Base-by-base conservation (phyloP, 2,113 vertebrate genomes). In the Chaetodon trifascialis region DNA sequence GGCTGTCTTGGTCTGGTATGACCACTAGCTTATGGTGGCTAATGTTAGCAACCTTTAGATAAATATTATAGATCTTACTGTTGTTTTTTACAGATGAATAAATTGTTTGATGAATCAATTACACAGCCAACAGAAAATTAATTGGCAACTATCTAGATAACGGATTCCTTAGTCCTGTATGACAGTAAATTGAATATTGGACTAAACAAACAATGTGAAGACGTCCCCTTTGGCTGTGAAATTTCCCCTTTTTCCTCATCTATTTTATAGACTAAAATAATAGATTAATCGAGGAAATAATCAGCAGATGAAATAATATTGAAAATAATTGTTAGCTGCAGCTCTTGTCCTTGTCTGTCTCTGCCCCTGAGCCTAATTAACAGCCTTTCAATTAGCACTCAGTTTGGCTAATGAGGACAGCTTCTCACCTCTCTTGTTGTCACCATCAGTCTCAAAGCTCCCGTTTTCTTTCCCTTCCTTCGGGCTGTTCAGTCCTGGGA, bases 401-500 rank as follows among this genome's bases (percentile, higher is more conserved):
- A 44, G 54, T 23, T 40, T 30, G 66, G 47, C 49, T 17, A 44
- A 40, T 59, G 19, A 56, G 1, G 14, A 69, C 25, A 2, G 0
- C 42, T 5, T 67, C 89, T 92, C 73, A 94, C 95, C 93, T 94
- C 82, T 91, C 30, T 75, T 73, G 30, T 72, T 85, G 1, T 88
- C 91, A 0, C 38, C 17, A 0, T 95, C 94, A 0, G n/a, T 90
- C 88, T 94, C 93, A 51, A 88, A 95, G 88, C 93, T 94, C 3
- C 87, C 80, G 7, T 95, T 95, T 23, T 95, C 94, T 7, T 25
- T 73, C 3, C 95, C 94, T 9, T 84, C 85, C 73, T 90, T 94
- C 1, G 21, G 87, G 59, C 85, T 89, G 21, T 17, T 76, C 62
- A 91, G 76, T 25, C 73, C 89, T 0, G 88, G 76, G 5, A 90